Base-by-base conservation (phyloP, 2,113 vertebrate genomes). In the Myotis davidii region DNA sequence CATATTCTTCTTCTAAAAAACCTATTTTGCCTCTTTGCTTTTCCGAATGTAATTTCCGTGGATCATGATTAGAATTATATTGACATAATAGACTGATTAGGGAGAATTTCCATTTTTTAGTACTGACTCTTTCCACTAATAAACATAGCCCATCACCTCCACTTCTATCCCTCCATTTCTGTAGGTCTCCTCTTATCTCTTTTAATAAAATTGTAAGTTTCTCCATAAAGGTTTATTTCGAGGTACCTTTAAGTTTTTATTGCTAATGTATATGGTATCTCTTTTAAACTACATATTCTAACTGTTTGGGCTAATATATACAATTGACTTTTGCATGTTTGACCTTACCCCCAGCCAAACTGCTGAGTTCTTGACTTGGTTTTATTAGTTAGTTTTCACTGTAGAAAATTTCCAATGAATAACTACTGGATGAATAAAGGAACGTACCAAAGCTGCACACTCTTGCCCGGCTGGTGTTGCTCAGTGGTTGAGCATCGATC, bases 191-290 rank as follows among this genome's bases (percentile, higher is more conserved):
- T 77, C 76, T 96, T 95, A 91, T 59, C 79, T 34, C 52, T 89
- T 95, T 89, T 59, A 78, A 70, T 93, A 91, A 95, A 76, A 52
- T 89, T 93, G 90, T 34, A 93, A 37, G 84, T 93, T 76, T 86
- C 79, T 84, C 95, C 12, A 64, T 93, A 89, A 96, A 93, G 48
- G 32, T 86, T 94, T 93, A 93, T 94, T 91, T 25, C 23, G 77
- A 34, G 65, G 21, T 69, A 87, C 12, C n/a, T 85, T 91, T 69
- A 59, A 69, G 42, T 25, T 94, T 83, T 92, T 84, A 96, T 89
- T 84, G 91, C 56, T 85, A 56, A 37, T 42, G 0, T 50, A 11
- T 81, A 20, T 7, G 32, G 25, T 48, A 29, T 69, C 56, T 74
- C 93, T 97, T 92, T 37, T 76, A 96, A 90, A 67, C 18, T 13